Base-by-base conservation (phyloP, 2,888 invertebrate genomes). In the Poecilobothrus nobilitatus region DNA sequence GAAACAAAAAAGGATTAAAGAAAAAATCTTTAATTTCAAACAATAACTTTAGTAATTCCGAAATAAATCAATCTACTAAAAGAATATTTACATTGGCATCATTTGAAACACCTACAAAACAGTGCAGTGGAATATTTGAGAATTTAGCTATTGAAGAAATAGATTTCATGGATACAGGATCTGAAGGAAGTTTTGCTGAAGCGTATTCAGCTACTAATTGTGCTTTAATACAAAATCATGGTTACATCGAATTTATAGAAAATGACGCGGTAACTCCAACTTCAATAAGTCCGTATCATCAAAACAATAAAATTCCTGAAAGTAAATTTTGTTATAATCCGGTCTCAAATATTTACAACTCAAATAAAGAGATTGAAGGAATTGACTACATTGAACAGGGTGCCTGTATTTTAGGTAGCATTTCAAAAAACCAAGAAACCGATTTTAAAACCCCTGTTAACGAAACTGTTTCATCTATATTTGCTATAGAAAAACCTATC, bases 131-230 rank as follows among this genome's bases (percentile, higher is more conserved):
- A 34, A 83, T 81, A 64, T 72, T 81, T 8, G 79, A 78, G 70
- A 77, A 80, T 70, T 77, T 86, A 70, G 89, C 91, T 67, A 83
- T 89, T 65, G 92, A 92, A 73, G 89, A 91, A 76, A 90, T 94
- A 73, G 92, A 92, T 76, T 94, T 90, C 76, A 93, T 91, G 84
- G 94, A 94, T 77, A 92, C 92, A 0, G 92, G 92, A 0, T 92
- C 90, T 0, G 91, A 91, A 76, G 91, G 90, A n/a, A 87, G 89
- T 22, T 86, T 89, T 20, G 83, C 89, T 5, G 91, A 89, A 74
- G 86, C 85, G 18, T 81, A 85, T 53, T 85, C 85, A 10, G 85
- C 86, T 6, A 82, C 84, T 1, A 86, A 86, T 71, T 80, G 84
- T 65, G 83, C 84, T 0, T 71, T 84, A 68, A 74, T 86, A 18